These are phyloP conservation scores for Cheilosia variabilis DNA, from an alignment of 2,888 invertebrate species.

Conservation along the genomic window DNA sequence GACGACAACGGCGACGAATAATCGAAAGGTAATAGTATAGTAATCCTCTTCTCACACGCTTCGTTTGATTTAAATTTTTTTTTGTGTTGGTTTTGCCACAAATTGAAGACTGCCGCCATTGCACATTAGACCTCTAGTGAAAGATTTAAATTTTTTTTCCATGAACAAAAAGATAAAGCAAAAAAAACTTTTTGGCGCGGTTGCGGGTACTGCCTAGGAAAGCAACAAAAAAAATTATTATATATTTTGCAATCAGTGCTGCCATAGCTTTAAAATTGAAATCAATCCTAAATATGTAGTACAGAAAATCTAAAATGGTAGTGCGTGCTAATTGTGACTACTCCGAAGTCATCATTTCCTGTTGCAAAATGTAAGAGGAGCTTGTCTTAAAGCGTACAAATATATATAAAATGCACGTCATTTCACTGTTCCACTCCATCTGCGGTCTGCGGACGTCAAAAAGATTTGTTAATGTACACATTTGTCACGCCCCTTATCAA, in stretches of 20 bases:
- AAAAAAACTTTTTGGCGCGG: constrained; percentile 71
- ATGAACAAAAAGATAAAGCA: constrained; percentile 16
- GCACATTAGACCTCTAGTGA: constrained; percentile 39
- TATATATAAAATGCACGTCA: too few relatives aligned
- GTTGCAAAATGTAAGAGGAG: too few relatives aligned
- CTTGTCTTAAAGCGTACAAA: too few relatives aligned
- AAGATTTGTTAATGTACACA: too few relatives aligned
- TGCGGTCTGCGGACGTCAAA: too few relatives aligned
- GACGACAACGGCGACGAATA: constrained; percentile 66
- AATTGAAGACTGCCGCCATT: constrained; percentile 57
- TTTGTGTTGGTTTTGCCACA: constrained; percentile 24
- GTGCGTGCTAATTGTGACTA: too few relatives aligned
- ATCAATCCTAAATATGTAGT: background rate
- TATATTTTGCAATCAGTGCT: constrained; percentile 46
- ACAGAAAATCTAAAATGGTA: too few relatives aligned
- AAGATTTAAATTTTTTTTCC: constrained; percentile 44
- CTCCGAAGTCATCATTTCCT: too few relatives aligned
- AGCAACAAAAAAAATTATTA: background rate
- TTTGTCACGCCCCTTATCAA: too few relatives aligned
- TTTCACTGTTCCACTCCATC: too few relatives aligned
- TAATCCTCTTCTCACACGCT: constrained; percentile 54
- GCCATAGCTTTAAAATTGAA: constrained; percentile 19
- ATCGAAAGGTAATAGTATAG: constrained; percentile 71
- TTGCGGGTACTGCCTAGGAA: constrained; percentile 52
- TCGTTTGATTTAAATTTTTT: constrained; percentile 35